phyloP scores from a whole-genome alignment of 92 coral and sea anemone genomes.

The Ricordea florida region DNA sequence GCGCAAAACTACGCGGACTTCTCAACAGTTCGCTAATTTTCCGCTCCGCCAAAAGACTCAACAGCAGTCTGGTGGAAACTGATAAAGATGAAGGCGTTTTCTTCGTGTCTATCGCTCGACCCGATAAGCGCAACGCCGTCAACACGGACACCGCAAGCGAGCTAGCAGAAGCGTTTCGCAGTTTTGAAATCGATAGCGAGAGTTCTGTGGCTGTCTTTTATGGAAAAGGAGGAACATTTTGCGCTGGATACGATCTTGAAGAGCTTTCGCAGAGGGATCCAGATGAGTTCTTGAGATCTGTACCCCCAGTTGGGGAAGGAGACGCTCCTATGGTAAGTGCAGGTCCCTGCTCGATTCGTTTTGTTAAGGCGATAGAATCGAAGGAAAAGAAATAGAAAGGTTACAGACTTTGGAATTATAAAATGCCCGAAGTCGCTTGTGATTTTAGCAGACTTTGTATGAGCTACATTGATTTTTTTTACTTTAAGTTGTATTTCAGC shows the following conservation, averaged over 20 bases:
- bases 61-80: slow-evolving; percentile 66
- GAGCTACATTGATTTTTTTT: no score
- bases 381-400: no score
- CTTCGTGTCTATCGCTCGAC: slow-evolving; percentile 74
- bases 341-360: not conserved
- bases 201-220: slow-evolving; percentile 72
- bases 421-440: no score
- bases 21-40: slow-evolving; percentile 50
- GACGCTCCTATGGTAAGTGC: slow-evolving; percentile 84
- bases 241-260: slow-evolving; percentile 79
- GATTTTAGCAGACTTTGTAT: no score
- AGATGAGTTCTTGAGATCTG: slow-evolving; percentile 41
- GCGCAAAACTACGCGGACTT: not conserved
- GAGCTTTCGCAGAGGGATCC: slow-evolving; percentile 69
- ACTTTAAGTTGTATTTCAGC: no score
- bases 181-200: slow-evolving; percentile 74
- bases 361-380: no score
- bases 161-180: slow-evolving; percentile 69
- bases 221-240: slow-evolving; percentile 81
- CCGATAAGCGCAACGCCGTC: slow-evolving; percentile 89
- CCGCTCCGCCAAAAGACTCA: slow-evolving; percentile 53
- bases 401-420: no score
- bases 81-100: slow-evolving; percentile 73
- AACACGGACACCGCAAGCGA: slow-evolving; percentile 64
- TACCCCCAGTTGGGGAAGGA: slow-evolving; percentile 77